Percentiles rank a stretch among this genome's conserved stretches.
These are phyloP conservation scores for Danio albolineatus DNA, from an alignment of 2,797 vertebrate genomes.

Conservation along the genomic window DNA sequence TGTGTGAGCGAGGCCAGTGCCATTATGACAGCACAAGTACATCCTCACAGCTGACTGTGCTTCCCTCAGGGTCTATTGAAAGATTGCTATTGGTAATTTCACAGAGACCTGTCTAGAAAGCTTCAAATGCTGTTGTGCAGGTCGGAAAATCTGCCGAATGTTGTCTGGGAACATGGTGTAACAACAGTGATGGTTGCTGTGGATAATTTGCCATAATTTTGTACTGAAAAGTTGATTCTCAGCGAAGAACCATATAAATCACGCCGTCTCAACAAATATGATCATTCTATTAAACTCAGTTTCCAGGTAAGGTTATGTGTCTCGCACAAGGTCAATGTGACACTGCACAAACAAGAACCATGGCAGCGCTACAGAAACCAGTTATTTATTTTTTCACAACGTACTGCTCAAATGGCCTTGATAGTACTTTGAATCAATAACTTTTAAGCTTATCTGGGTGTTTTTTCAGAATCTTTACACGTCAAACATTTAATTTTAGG, in stretches of 20 bases:
- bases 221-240: neutral
- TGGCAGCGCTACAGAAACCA: neutral
- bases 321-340: constrained; percentile 11
- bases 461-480: constrained; percentile 19
- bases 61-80: constrained; percentile 36
- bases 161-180: constrained; percentile 30
- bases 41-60: constrained; percentile 39
- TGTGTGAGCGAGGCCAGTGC: constrained; percentile 48
- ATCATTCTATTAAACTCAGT: constrained; percentile 2
- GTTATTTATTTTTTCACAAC: neutral
- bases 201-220: constrained; percentile 11
- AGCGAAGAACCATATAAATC: neutral
- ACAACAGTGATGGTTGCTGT: constrained; percentile 7
- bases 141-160: constrained; percentile 2
- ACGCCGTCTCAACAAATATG: neutral
- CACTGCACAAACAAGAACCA: constrained; percentile 24
- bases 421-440: constrained; percentile 11
- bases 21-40: constrained; percentile 48
- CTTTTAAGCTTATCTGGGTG: constrained; percentile 1
- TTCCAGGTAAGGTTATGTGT: constrained; percentile 29
- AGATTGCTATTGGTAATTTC: constrained; percentile 38
- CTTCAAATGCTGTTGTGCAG: constrained; percentile 25
- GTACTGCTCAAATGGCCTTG: neutral
- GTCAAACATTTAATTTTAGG: neutral
- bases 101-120: constrained; percentile 10